Conservation (phyloP, 2,113 vertebrate species). For the Smithornis capensis region DNA sequence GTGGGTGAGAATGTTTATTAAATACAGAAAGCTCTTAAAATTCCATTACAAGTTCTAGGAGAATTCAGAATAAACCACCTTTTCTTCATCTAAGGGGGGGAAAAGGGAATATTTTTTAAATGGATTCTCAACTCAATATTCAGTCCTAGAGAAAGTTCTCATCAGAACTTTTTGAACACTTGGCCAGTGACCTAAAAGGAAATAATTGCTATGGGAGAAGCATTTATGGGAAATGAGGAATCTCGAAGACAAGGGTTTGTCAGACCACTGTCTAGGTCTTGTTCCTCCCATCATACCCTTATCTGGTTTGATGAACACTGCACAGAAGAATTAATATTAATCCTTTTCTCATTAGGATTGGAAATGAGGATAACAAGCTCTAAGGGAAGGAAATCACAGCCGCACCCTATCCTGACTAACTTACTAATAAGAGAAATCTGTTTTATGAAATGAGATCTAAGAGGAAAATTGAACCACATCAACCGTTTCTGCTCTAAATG, state of each 20-base stretch:
- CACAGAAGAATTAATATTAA: neutral
- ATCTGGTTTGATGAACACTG: neutral
- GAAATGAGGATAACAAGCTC: neutral
- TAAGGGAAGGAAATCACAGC: neutral
- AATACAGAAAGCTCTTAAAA: neutral
- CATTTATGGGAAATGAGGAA: neutral
- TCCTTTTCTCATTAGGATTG: neutral
- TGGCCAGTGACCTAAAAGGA: neutral
- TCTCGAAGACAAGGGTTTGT: neutral
- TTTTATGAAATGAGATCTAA: neutral
- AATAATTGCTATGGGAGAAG: neutral
- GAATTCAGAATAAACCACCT: neutral
- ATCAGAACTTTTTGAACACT: neutral
- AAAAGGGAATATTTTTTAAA: neutral
- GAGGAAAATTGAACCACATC: neutral
- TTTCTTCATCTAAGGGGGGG: too few species aligned
- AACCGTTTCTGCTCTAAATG: neutral
- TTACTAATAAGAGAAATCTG: neutral
- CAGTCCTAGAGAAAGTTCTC: neutral
- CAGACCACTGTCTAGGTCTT: neutral
- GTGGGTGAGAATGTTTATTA: neutral
- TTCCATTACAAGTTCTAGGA: neutral
- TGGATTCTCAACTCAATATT: neutral
- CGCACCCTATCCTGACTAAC: neutral
- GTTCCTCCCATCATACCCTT: neutral